Evolutionary conservation across 2,113 vertebrate genomes (phyloP).

Genomic region (Tinamus guttatus): DNA sequence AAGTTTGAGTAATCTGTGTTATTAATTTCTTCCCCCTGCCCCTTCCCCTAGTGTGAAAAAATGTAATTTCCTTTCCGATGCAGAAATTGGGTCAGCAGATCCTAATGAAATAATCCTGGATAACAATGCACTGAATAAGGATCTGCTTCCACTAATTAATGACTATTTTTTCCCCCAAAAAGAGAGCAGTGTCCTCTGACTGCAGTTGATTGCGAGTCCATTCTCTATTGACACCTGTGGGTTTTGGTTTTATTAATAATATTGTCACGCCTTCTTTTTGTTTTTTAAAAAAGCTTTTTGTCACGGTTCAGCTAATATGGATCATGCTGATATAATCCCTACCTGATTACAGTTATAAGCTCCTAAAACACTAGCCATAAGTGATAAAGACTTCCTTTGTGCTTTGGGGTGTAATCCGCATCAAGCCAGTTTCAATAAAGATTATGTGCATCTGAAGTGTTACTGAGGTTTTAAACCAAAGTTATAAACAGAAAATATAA

Average conservation of each 20-base stretch:
- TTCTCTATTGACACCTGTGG: background rate
- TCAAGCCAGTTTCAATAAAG: constrained; percentile 65
- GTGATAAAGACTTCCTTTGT: constrained; percentile 70
- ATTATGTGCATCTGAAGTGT: constrained; percentile 51
- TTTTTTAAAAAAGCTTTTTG: background rate
- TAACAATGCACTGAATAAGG: constrained; percentile 54
- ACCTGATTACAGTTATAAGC: constrained; percentile 68
- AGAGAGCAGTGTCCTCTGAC: background rate
- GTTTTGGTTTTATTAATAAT: background rate
- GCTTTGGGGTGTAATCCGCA: constrained; percentile 47
- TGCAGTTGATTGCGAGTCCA: background rate
- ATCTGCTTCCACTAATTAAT: constrained; percentile 60
- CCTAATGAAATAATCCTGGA: constrained; percentile 76
- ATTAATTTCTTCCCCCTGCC: background rate
- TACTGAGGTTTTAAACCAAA: constrained; percentile 24
- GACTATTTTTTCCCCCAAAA: constrained; percentile 40
- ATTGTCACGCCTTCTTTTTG: background rate
- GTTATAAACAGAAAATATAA: constrained; percentile 27
- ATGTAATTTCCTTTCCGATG: constrained; percentile 55
- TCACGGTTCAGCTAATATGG: background rate
- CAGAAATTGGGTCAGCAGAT: constrained; percentile 67
- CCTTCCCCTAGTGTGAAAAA: constrained; percentile 40
- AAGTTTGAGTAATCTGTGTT: background rate
- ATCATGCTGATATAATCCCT: constrained; percentile 62
- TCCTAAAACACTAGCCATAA: constrained; percentile 62